Base-by-base conservation (phyloP, 2,113 vertebrate species). In the Pluvialis apricaria region DNA sequence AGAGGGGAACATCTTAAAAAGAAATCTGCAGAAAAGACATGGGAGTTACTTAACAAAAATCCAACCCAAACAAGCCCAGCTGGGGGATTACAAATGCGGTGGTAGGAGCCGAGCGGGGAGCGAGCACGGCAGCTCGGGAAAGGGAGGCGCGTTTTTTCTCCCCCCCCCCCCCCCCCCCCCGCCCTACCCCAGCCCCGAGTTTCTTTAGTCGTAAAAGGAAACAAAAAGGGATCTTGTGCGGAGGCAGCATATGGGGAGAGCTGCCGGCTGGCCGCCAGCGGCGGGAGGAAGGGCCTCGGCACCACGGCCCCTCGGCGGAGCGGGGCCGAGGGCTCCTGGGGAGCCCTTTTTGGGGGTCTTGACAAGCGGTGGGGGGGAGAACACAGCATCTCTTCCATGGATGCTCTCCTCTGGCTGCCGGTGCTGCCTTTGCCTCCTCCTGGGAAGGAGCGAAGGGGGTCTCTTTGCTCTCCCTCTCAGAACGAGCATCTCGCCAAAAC, bases 21-120 rank as follows among this genome's bases (percentile, higher is more conserved):
- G 97, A 93, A 91, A 94, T 77, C 90, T 90, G 79, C 88, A 91
- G 95, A 90, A 93, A 96, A 96, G 97, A 84, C 95, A 95, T 70
- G 82, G 90, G 93, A 97, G 90, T 94, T 93, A 84, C 86, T 95
- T 94, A 54, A 68, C 92, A 78, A 93, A 96, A 96, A 97, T 71
- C 57, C 91, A 91, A 95, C 95, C 96, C 96, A 94, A 97, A 95
- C 89, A 95, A 97, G 93, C 80, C 92, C 94, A 88, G 92, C 88
- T 91, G 34, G 90, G 94, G 96, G 78, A 81, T 94, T 97, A 94
- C 70, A 80, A 76, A 94, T 64, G 14, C 8, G 42, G 79, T 7
- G 34, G 76, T 83, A 70, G 94, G 94, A 91, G 88, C 86, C 1
- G 84, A 91, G 90, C 5, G 14, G 88, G 69, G 94, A 90, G 71